phyloP scores from a whole-genome alignment of 2,888 invertebrate genomes.

The Pristionchus arcanus region DNA sequence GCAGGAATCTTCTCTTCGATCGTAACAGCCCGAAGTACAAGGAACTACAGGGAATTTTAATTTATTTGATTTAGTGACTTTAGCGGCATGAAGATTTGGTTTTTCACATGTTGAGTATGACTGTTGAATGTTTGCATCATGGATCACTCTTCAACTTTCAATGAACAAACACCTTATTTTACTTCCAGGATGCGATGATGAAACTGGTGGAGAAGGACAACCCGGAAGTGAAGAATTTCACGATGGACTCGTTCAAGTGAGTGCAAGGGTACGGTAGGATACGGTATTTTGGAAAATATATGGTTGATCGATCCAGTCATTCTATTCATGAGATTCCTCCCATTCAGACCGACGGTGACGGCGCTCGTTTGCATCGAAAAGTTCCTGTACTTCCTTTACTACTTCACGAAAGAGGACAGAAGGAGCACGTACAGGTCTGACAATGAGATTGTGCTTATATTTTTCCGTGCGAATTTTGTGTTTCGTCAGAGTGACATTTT shows the following conservation, averaged over 20 bases:
- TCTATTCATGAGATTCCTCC: too few species aligned
- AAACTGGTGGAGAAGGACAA: slow-evolving; percentile 47
- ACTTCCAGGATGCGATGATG: slow-evolving; percentile 24
- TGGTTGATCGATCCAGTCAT: neutral
- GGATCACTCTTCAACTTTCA: neutral
- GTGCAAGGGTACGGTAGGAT: neutral
- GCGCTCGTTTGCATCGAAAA: slow-evolving; percentile 74
- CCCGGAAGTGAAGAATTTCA: slow-evolving; percentile 10
- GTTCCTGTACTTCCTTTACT: slow-evolving; percentile 72
- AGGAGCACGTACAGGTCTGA: slow-evolving; percentile 62
- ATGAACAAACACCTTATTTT: neutral
- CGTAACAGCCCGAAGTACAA: neutral
- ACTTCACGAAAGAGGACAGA: slow-evolving; percentile 62
- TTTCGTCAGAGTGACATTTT: too few species aligned
- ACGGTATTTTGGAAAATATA: neutral
- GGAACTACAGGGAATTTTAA: neutral
- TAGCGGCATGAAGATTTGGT: neutral
- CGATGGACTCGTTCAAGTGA: slow-evolving; percentile 49
- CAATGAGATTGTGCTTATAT: neutral
- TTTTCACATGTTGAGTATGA: neutral
- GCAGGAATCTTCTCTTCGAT: slow-evolving; percentile 2
- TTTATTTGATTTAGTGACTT: neutral
- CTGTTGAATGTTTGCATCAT: neutral
- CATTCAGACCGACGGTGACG: slow-evolving; percentile 55
- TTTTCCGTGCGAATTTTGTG: too few species aligned